Percentiles rank a stretch among this genome's conserved stretches.
phyloP scores from a whole-genome alignment of 2,113 vertebrate genomes.

The Tretioscincus oriximinensis region DNA sequence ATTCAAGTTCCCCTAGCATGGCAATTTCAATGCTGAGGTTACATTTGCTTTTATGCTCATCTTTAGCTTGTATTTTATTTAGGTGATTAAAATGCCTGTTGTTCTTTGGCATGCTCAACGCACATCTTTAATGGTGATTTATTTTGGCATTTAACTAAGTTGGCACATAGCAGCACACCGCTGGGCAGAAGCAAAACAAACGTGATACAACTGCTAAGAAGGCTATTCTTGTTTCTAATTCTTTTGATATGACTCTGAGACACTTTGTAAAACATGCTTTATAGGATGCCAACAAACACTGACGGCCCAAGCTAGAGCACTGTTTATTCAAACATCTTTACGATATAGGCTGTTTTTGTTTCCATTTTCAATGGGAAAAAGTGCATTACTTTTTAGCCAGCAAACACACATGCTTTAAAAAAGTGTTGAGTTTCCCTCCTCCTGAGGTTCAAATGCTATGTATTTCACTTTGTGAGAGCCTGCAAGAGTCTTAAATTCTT shows the following conservation, averaged over 20 bases:
- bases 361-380: neutral
- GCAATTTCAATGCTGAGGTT: neutral
- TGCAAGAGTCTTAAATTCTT: neutral
- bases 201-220: conserved; percentile 46
- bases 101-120: conserved; percentile 54
- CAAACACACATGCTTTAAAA: neutral
- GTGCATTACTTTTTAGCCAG: neutral
- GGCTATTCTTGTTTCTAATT: neutral
- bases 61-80: conserved; percentile 49
- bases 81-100: conserved; percentile 65
- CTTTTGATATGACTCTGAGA: accelerated
- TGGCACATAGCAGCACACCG: conserved; percentile 50
- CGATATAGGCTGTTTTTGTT: too few species aligned
- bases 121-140: conserved; percentile 73
- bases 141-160: conserved; percentile 56
- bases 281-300: neutral
- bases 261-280: neutral
- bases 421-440: neutral
- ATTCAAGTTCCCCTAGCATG: neutral
- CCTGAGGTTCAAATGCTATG: neutral
- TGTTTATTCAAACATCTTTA: neutral
- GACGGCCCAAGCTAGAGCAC: accelerated
- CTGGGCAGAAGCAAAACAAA: conserved; percentile 35
- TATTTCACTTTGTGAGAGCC: neutral
- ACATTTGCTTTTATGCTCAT: conserved; percentile 36